These are phyloP conservation scores for Melanerpes formicivorus DNA, from an alignment of 2,113 vertebrate species.

Conservation along the genomic window DNA sequence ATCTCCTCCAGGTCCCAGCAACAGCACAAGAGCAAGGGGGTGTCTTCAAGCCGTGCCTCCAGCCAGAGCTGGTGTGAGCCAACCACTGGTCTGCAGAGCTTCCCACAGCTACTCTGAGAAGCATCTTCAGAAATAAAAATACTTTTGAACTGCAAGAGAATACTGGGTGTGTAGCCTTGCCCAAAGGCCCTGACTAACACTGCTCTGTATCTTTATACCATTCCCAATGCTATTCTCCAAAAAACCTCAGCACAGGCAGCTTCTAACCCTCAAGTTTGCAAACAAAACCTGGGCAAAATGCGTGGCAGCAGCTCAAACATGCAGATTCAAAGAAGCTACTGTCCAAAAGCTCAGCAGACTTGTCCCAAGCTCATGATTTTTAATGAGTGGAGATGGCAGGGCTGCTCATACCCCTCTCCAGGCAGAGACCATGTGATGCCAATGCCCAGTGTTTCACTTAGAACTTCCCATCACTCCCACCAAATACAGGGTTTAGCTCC, in stretches of 20 bases:
- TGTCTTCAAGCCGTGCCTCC: background rate
- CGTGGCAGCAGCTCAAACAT: background rate
- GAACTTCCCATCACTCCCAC: background rate
- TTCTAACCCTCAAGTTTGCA: background rate
- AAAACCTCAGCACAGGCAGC: background rate
- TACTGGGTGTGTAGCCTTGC: background rate
- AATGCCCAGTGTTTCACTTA: rapidly evolving
- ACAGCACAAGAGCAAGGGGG: background rate
- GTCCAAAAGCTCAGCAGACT: background rate
- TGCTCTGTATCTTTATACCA: background rate
- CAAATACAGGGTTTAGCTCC: rapidly evolving
- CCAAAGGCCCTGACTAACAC: background rate
- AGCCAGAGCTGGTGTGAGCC: background rate
- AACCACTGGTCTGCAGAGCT: background rate
- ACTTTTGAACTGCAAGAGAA: background rate
- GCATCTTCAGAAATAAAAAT: background rate
- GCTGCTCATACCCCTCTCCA: background rate
- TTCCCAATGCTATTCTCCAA: background rate
- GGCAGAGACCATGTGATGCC: background rate
- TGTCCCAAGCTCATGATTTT: background rate
- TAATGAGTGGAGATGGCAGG: background rate
- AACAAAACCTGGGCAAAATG: background rate
- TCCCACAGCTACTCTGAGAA: background rate
- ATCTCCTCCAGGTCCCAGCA: background rate
- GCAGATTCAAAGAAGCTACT: background rate